Evolutionary conservation across 2,113 vertebrate genomes (phyloP).

Genomic region (Hystrix cristata): DNA sequence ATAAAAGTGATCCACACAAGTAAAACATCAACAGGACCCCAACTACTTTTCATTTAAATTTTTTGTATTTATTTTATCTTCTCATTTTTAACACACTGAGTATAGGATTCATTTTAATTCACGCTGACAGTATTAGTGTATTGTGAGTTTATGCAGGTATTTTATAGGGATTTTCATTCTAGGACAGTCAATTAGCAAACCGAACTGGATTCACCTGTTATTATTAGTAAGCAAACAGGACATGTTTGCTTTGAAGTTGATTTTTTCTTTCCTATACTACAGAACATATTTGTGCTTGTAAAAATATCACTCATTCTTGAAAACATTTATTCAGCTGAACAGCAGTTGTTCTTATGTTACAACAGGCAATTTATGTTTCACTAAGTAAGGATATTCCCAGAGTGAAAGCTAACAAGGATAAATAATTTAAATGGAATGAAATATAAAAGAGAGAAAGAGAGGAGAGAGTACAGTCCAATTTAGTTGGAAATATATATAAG

Average conservation of each 20-base stretch:
- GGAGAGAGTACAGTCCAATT: background rate
- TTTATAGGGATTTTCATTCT: conserved; percentile 12
- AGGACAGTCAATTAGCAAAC: background rate
- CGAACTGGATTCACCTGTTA: background rate
- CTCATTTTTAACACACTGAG: conserved; percentile 6
- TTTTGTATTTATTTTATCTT: background rate
- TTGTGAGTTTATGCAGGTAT: background rate
- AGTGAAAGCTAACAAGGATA: background rate
- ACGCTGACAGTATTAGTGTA: background rate
- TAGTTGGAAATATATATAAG: background rate
- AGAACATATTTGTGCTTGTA: conserved; percentile 3
- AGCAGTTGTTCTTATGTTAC: background rate
- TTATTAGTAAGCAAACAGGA: background rate
- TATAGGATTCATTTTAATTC: conserved; percentile 26
- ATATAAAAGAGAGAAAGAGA: background rate
- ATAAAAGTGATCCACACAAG: background rate
- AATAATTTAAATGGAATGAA: background rate
- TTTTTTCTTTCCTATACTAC: conserved; percentile 12
- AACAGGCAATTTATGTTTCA: background rate
- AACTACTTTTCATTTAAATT: background rate
- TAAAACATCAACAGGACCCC: background rate
- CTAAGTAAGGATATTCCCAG: background rate
- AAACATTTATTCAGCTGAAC: conserved; percentile 52
- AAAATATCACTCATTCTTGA: conserved; percentile 47
- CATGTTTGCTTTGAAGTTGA: conserved; percentile 5